Base-by-base conservation (phyloP, 2,113 vertebrate genomes). In the Hepsetus odoe region DNA sequence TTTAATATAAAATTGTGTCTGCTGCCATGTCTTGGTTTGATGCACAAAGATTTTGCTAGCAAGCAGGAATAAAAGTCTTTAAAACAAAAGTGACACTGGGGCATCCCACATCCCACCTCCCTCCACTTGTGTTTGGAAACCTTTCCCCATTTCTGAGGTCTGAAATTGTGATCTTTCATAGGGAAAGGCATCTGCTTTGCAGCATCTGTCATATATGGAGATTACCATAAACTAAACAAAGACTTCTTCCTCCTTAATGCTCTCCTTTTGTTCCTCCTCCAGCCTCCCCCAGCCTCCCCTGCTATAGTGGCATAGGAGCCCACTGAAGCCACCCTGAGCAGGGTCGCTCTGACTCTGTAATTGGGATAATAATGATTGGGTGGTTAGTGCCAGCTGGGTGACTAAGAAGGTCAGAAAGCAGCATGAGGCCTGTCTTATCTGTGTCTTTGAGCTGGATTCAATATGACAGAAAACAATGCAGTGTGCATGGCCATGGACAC, bases 351-450 rank as follows among this genome's bases (percentile, higher is more conserved):
- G 38, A 20, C 40, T 75, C 82, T 80, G 86, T 92, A 92, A 92
- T 92, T 90, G 90, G 90, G 87, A 87, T 91, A 86, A 90, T 93
- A 89, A 92, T 92, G 92, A 91, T 89, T 84, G 86, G 87, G 87
- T 86, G 77, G 89, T 90, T 91, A 90, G 86, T 90, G 91, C 88
- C 92, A 92, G 91, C 90, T 92, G 91, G 89, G 88, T 89, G 88
- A 86, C 86, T 83, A 84, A 90, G 87, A 91, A 91, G 91, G 90
- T 92, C 90, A 91, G 88, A 85, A 85, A 90, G 89, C 89, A 90
- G 91, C 87, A 85, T 88, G 89, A 82, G 84, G 84, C 88, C 87
- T 76, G 85, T 86, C 88, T 90, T 89, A 91, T 90, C 89, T 89
- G 85, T 70, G 55, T 87, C 86, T 87, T 66, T 80, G 88, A 83